Evolutionary conservation across 53 echinoderm and acorn worm species (phyloP), one percentile per base, ranked within the genome.

Genomic region (Astropecten irregularis): DNA sequence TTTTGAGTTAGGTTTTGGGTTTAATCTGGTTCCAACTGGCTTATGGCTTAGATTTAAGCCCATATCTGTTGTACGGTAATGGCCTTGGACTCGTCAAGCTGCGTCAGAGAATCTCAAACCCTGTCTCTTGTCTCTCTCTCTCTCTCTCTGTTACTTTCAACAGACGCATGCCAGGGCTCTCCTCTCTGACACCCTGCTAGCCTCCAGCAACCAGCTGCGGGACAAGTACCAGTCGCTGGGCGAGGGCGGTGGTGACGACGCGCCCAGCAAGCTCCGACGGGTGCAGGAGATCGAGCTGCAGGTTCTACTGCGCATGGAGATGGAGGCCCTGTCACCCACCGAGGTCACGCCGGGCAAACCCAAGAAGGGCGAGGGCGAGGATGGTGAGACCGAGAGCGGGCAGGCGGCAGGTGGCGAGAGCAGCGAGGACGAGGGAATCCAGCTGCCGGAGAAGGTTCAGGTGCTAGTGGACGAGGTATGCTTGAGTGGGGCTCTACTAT

Each of bases 381-480:
- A 3, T 16, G 73, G 61, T 34, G 23, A 11, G 9, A 69, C 38
- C 10, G 55, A 28, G 0, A 40, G 18, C 14, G 2, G 61, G n/a
- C 65, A 61, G 40, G 44, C 61, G 33, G 55, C 14, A 0, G 63
- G 49, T 2, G 68, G 14, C 30, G 23, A 35, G 25, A 69, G 85
- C 46, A 73, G 10, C 28, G 52, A 57, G 31, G 60, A 79, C 15
- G 85, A 81, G 48, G 76, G 56, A 53, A 62, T 60, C 3, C 40
- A 70, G 23, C 67, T 95, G 10, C 95, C 95, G 42, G 93, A 88
- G 50, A 66, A 83, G 9, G 42, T 95, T 1, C 93, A 95, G 31
- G 83, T 85, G 7, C 81, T 73, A 10, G 93, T 95, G 10, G 91
- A 95, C 79, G 93, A 93, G 89, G 95, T 93, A 37, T 16, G 68